Evolutionary conservation across 2,797 vertebrate genomes (phyloP).

Genomic region (Oreochromis mossambicus): DNA sequence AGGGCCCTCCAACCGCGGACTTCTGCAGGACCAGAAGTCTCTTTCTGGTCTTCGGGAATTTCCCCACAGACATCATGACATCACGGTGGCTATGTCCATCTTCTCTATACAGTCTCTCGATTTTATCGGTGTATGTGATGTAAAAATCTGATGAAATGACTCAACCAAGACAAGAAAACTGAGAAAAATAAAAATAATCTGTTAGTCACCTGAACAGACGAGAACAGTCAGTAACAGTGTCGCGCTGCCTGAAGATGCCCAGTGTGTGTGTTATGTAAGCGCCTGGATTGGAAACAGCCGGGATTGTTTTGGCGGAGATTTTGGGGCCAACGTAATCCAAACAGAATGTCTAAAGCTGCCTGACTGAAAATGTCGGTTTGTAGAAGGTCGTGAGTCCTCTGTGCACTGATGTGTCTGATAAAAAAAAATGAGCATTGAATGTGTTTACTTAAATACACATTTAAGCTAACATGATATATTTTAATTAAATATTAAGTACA

Average conservation of each 20-base stretch:
- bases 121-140: background rate
- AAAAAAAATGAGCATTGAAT: slow-evolving; percentile 35
- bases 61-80: background rate
- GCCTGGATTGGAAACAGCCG: background rate
- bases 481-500: background rate
- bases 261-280: slow-evolving; percentile 13
- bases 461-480: slow-evolving; percentile 15
- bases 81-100: background rate
- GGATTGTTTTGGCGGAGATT: slow-evolving; percentile 40
- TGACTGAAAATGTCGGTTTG: slow-evolving; percentile 25
- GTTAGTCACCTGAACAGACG: background rate
- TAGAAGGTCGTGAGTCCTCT: background rate
- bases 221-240: background rate
- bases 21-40: background rate
- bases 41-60: background rate
- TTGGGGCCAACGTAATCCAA: slow-evolving; percentile 4
- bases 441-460: slow-evolving; percentile 34
- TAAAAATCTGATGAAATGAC: background rate
- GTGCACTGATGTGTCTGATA: background rate
- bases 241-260: background rate
- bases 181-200: background rate
- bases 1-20: background rate
- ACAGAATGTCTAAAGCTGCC: slow-evolving; percentile 19
- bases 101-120: background rate
- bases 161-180: background rate